Percentiles rank a stretch among this genome's conserved stretches.
Conservation (phyloP, 1,140 invertebrate genomes). For the Metaphire vulgaris region DNA sequence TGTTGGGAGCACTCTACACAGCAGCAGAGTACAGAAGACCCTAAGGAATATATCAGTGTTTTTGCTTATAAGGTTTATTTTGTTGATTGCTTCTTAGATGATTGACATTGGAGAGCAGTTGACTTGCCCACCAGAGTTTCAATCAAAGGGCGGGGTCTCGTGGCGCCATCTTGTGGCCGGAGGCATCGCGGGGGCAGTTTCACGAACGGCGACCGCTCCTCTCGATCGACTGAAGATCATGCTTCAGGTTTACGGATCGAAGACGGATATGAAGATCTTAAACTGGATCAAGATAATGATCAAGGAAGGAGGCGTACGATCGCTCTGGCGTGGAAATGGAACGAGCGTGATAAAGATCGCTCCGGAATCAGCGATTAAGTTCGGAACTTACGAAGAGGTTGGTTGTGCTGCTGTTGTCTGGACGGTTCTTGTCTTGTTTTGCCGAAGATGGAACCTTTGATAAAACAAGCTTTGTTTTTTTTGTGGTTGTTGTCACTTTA, state of each 20-base stretch:
- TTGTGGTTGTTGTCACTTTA: no score
- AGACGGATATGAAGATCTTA: conserved; percentile 41
- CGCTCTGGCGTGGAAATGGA: conserved; percentile 95
- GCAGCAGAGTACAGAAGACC: no score
- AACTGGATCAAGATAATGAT: conserved; percentile 58
- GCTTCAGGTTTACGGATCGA: conserved; percentile 69
- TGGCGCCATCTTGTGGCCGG: conserved; percentile 95
- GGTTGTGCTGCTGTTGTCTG: no score
- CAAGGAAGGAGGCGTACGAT: conserved; percentile 79
- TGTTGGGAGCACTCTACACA: no score
- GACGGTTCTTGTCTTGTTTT: neutral
- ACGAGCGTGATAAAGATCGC: conserved; percentile 98
- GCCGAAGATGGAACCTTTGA: no score
- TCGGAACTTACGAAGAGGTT: conserved; percentile 91
- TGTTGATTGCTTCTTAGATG: no score
- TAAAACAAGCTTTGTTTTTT: no score
- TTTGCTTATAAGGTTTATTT: no score
- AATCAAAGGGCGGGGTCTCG: conserved; percentile 86
- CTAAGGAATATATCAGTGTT: no score
- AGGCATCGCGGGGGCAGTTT: conserved; percentile 90
- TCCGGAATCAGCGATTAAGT: conserved; percentile 94
- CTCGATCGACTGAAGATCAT: conserved; percentile 96
- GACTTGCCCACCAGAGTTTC: conserved; percentile 95
- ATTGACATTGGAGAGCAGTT: conserved; percentile 95
- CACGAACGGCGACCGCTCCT: conserved; percentile 91